Percentiles rank a stretch among this genome's conserved stretches.
phyloP scores from a whole-genome alignment of 2,888 invertebrate species.

The Acleris holmiana region DNA sequence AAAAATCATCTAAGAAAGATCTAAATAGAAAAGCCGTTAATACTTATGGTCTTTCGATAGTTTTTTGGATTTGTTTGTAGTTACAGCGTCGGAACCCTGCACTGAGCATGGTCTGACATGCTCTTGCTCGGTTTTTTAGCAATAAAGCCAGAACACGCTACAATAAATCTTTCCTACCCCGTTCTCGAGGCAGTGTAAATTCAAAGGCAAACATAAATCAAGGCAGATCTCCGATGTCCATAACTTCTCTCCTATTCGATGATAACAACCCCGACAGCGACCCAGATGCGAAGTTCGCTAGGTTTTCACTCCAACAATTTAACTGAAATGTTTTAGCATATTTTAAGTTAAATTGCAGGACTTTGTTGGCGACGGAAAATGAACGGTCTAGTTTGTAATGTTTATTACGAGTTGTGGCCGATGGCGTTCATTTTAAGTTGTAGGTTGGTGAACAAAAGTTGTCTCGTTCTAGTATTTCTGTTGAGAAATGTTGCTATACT shows the following conservation, averaged over 20 bases:
- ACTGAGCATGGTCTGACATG: too few species aligned
- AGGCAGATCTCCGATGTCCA: conserved; percentile 7
- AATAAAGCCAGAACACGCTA: conserved; percentile 6
- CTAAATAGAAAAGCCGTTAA: too few species aligned
- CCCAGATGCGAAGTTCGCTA: conserved; percentile 14
- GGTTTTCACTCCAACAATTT: conserved; percentile 24
- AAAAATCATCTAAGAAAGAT: too few species aligned
- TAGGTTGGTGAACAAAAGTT: neutral
- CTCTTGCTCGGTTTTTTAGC: too few species aligned
- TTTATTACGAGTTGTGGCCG: neutral
- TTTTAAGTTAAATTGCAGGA: conserved; percentile 22
- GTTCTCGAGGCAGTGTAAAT: conserved; percentile 23
- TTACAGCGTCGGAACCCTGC: too few species aligned
- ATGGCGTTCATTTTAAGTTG: neutral
- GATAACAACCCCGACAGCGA: conserved; percentile 31
- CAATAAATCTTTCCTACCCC: conserved; percentile 10
- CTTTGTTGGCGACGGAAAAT: conserved; percentile 3
- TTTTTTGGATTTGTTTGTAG: too few species aligned
- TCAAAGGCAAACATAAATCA: conserved; percentile 30
- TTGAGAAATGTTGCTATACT: too few species aligned
- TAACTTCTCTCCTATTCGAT: conserved; percentile 23
- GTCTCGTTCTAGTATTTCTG: too few species aligned
- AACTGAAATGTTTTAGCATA: conserved; percentile 30
- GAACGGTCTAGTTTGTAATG: neutral
- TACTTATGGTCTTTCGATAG: too few species aligned